Base-by-base conservation (phyloP, 2,888 invertebrate genomes). In the Suillia variegata region DNA sequence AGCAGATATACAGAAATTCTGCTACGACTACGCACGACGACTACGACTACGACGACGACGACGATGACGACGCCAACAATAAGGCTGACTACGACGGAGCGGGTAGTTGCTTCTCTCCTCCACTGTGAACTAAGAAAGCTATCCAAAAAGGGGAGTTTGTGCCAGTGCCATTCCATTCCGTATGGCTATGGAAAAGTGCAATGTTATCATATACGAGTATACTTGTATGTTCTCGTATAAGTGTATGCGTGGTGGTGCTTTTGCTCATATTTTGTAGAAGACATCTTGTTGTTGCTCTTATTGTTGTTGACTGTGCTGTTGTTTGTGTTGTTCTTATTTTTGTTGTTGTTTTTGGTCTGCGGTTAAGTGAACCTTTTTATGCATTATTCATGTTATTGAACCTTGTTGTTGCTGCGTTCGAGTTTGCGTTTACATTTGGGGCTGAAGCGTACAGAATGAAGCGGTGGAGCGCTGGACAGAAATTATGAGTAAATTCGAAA, bases 371-470 rank as follows among this genome's bases (percentile, higher is more conserved):
- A 61, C 71, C 68, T 71, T 69, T 73, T 71, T 74, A 77, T 75
- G 77, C 77, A 75, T 75, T 76, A 75, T 75, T 75, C 78, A 75
- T 75, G 78, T 76, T 77, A 77, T 75, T 75, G 75, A 76, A 75
- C 76, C 73, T 68, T 76, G 59, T 61, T 56, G 61, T 60, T 68
- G 71, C 71, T n/a, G n/a, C n/a, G n/a, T n/a, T n/a, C n/a, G n/a
- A n/a, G n/a, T n/a, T n/a, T n/a, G n/a, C n/a, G n/a, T n/a, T n/a
- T n/a, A n/a, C 69, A 45, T 42, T 38, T 50, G 3, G 13, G n/a
- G 18, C 26, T 15, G 31, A 58, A 50, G 53, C 47, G 49, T 13
- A 38, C 5, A 5, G 38, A 6, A 4, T 38, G 38, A 38, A 38
- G 31, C 12, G 13, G 4, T n/a, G 38, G 15, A 8, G 38, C 38